phyloP scores from a whole-genome alignment of 2,888 invertebrate species.

The Microctonus hyperodae region DNA sequence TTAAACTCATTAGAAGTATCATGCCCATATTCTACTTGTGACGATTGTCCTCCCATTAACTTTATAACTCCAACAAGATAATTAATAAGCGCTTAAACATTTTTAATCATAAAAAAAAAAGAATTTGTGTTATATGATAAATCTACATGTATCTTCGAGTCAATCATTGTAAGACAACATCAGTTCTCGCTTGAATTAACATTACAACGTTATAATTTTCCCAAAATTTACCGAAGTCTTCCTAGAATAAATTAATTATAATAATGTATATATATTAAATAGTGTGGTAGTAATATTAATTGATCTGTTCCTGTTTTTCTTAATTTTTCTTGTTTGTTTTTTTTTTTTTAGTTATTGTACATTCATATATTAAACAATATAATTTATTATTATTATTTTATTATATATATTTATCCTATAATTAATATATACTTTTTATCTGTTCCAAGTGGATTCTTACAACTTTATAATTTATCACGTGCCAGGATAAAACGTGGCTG shows the following conservation, averaged over 20 bases:
- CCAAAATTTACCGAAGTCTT: too few species aligned
- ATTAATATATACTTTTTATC: slow-evolving; percentile 59
- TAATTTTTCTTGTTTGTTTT: too few species aligned
- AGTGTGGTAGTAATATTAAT: slow-evolving; percentile 48
- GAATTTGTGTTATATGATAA: background rate
- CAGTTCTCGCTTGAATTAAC: too few species aligned
- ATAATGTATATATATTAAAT: slow-evolving; percentile 12
- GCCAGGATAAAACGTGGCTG: slow-evolving; percentile 53
- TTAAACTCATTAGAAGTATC: background rate
- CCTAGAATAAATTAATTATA: background rate
- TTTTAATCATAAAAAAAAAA: too few species aligned
- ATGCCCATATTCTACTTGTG: background rate
- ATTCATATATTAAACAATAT: slow-evolving; percentile 62
- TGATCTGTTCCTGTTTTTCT: too few species aligned
- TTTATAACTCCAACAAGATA: background rate
- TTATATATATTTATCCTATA: slow-evolving; percentile 57
- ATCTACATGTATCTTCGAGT: background rate
- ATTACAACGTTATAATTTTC: too few species aligned
- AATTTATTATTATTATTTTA: slow-evolving; percentile 51
- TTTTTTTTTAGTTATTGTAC: slow-evolving; percentile 61
- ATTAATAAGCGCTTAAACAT: background rate
- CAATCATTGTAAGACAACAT: background rate
- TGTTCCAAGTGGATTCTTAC: slow-evolving; percentile 48
- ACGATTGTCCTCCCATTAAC: background rate
- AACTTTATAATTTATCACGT: slow-evolving; percentile 50